Conservation (phyloP, 2,888 invertebrate species). For the Phengaris alcon region DNA sequence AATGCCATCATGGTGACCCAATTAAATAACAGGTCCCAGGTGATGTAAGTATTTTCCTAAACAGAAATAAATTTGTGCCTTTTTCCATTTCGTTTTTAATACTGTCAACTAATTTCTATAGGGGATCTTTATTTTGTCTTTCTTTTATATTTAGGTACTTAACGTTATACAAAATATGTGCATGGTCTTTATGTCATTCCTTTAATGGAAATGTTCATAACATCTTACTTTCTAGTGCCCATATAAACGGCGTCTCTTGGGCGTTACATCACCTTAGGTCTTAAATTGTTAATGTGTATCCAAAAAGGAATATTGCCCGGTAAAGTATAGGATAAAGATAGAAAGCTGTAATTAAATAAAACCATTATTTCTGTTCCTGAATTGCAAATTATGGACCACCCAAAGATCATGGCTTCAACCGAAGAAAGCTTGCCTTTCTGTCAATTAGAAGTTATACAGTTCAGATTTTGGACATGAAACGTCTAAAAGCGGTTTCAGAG, state of each 20-base stretch:
- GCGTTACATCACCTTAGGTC: neutral
- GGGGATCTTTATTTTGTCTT: neutral
- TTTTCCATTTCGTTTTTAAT: no score
- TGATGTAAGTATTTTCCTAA: no score
- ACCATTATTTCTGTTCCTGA: neutral
- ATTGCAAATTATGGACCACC: no score
- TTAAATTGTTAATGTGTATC: neutral
- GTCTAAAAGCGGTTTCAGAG: no score
- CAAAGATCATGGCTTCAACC: no score
- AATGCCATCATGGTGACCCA: no score
- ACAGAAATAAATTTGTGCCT: no score
- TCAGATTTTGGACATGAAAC: no score
- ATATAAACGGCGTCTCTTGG: slow-evolving; percentile 2
- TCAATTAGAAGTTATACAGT: no score
- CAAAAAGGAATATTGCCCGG: neutral
- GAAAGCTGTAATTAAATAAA: neutral
- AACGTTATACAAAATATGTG: neutral
- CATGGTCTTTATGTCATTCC: neutral
- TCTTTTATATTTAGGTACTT: neutral
- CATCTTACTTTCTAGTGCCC: neutral
- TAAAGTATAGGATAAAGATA: neutral
- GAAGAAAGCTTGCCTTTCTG: no score
- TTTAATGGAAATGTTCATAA: slow-evolving; percentile 6
- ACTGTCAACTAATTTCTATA: neutral
- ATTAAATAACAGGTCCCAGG: no score